These are phyloP conservation scores for Galeopterus variegatus DNA, from an alignment of 2,113 vertebrate genomes.

Conservation along the genomic window DNA sequence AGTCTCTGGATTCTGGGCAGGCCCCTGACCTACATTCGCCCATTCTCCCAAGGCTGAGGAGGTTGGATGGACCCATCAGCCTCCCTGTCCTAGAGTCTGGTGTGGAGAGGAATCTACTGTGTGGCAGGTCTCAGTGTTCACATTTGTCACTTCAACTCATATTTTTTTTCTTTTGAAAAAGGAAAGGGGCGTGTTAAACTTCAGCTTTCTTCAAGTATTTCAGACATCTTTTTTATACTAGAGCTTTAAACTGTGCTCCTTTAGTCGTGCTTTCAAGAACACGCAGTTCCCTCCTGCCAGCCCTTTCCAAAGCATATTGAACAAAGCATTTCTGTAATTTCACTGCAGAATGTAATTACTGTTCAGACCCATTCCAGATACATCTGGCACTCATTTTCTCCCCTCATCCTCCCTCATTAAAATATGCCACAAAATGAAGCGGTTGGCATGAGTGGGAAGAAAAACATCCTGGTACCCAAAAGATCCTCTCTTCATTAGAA, in stretches of 20 bases:
- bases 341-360: constrained; percentile 66
- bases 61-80: not conserved
- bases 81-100: not conserved
- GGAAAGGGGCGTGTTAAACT: not conserved
- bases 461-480: constrained; percentile 37
- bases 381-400: constrained; percentile 70
- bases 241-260: constrained; percentile 13
- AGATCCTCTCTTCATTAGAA: constrained; percentile 19
- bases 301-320: constrained; percentile 40
- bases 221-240: not conserved
- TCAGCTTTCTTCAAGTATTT: not conserved
- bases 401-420: constrained; percentile 63
- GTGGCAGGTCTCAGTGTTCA: not conserved
- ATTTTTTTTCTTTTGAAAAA: not conserved
- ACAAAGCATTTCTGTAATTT: constrained; percentile 68
- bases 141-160: not conserved
- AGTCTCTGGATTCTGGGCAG: not conserved
- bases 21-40: not conserved
- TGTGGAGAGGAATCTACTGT: not conserved
- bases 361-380: constrained; percentile 51
- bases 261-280: constrained; percentile 15
- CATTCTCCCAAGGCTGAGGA: not conserved
- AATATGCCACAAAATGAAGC: constrained; percentile 65
- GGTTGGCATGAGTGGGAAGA: constrained; percentile 36
- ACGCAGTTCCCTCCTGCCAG: constrained; percentile 21